Percentiles rank a stretch among this genome's conserved stretches.
Evolutionary conservation across 1,140 invertebrate species (phyloP).

Genomic region (Pomacea maculata): DNA sequence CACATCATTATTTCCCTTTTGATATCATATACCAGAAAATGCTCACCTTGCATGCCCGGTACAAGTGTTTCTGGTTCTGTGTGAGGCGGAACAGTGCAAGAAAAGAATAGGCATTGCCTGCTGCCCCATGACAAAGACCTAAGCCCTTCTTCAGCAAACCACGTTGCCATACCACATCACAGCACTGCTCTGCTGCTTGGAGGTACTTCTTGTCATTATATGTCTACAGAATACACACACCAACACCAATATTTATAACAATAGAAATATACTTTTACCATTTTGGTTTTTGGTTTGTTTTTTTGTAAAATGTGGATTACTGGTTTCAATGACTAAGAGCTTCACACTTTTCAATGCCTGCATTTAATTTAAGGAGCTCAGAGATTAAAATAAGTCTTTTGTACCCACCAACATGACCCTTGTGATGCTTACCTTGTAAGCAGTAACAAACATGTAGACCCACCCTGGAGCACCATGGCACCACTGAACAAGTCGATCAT

Average conservation of each 20-base stretch:
- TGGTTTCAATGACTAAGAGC: too few species aligned
- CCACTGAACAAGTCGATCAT: conserved; percentile 91
- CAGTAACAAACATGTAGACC: conserved; percentile 78
- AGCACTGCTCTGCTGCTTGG: conserved; percentile 75
- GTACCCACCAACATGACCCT: too few species aligned
- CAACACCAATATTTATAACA: too few species aligned
- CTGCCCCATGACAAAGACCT: conserved; percentile 89
- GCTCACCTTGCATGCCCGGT: conserved; percentile 72
- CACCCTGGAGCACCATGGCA: conserved; percentile 94
- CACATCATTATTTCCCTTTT: too few species aligned
- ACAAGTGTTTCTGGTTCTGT: conserved; percentile 76
- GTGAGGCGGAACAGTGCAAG: conserved; percentile 83
- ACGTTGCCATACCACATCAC: conserved; percentile 83
- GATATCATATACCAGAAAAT: not conserved
- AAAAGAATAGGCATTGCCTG: conserved; percentile 92
- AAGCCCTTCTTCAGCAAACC: conserved; percentile 91
- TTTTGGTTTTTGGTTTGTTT: too few species aligned
- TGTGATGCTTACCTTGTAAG: conserved; percentile 74
- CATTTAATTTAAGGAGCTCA: too few species aligned
- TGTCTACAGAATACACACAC: conserved; percentile 55
- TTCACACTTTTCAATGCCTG: too few species aligned
- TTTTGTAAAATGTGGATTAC: too few species aligned
- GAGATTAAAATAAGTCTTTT: too few species aligned
- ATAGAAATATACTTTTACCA: too few species aligned
- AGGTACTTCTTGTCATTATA: conserved; percentile 81